Conservation (phyloP, 2,888 invertebrate genomes). For the Napeogenes inachia region DNA sequence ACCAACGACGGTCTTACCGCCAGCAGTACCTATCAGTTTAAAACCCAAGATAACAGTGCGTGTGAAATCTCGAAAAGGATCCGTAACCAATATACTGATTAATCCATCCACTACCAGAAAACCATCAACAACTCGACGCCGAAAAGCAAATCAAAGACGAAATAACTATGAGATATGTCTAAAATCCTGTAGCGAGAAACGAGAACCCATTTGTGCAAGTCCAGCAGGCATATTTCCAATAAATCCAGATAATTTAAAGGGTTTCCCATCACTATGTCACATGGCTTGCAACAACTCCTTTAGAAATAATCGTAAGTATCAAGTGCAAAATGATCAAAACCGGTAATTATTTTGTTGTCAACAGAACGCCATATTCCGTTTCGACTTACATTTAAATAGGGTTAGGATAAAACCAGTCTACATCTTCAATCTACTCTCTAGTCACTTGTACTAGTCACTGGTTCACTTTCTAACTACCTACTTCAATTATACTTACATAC, state of each 20-base stretch:
- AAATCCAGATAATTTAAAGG: conserved; percentile 58
- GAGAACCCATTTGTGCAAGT: conserved; percentile 58
- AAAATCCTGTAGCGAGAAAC: conserved; percentile 52
- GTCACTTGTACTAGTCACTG: conserved; percentile 2
- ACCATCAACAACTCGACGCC: conserved; percentile 39
- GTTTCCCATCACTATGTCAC: conserved; percentile 68
- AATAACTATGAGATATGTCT: conserved; percentile 61
- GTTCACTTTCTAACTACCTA: conserved; percentile 10
- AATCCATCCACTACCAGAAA: conserved; percentile 49
- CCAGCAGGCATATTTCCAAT: conserved; percentile 50
- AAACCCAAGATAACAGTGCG: conserved; percentile 48
- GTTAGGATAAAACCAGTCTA: conserved; percentile 19
- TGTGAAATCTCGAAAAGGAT: conserved; percentile 55
- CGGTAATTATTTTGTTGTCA: too few species aligned
- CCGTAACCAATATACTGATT: conserved; percentile 57
- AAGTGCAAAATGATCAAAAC: too few species aligned
- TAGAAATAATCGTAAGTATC: conserved; percentile 58
- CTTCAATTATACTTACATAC: background rate
- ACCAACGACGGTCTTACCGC: conserved; percentile 17
- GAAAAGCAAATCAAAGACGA: conserved; percentile 43
- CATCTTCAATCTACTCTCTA: conserved; percentile 12
- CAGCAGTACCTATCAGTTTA: conserved; percentile 14
- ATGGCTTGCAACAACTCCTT: conserved; percentile 71
- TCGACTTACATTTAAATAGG: conserved; percentile 9
- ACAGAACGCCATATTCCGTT: background rate